These are phyloP conservation scores for Cosmorhoe ocellata DNA, from an alignment of 2,888 invertebrate species.

Conservation along the genomic window DNA sequence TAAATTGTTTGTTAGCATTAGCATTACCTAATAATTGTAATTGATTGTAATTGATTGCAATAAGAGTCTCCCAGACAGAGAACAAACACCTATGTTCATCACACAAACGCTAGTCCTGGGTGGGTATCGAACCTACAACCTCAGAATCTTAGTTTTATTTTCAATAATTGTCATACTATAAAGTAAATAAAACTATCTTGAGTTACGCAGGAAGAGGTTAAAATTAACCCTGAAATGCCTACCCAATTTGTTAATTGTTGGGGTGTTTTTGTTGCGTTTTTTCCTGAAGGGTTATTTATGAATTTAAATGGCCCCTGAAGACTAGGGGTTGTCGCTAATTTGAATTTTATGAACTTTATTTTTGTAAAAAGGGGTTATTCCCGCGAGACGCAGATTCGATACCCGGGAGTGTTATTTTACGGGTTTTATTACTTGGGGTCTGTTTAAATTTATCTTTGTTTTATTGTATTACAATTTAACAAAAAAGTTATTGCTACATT, in stretches of 20 bases:
- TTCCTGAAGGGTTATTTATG: slow-evolving; percentile 72
- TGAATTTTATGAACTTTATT: slow-evolving; percentile 78
- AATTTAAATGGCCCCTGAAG: slow-evolving; percentile 73
- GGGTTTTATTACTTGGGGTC: slow-evolving; percentile 35
- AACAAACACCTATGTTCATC: too few species aligned
- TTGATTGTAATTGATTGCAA: too few species aligned
- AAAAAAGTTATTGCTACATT: too few species aligned
- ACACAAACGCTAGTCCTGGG: too few species aligned
- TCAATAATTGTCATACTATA: background rate
- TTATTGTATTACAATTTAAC: background rate
- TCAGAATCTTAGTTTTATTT: too few species aligned
- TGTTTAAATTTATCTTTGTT: slow-evolving; percentile 23
- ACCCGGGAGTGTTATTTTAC: slow-evolving; percentile 40
- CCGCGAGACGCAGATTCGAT: slow-evolving; percentile 45
- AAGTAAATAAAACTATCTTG: slow-evolving; percentile 43
- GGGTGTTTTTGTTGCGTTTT: slow-evolving; percentile 59
- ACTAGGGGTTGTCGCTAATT: slow-evolving; percentile 72
- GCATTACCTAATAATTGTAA: too few species aligned
- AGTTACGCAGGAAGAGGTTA: slow-evolving; percentile 63
- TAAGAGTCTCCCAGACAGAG: too few species aligned
- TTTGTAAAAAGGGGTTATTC: slow-evolving; percentile 62
- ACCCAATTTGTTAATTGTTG: slow-evolving; percentile 78
- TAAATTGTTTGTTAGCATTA: too few species aligned
- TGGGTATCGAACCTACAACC: too few species aligned
- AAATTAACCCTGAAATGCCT: slow-evolving; percentile 73